Conservation (phyloP, 1,140 invertebrate species). For the Elymnias hypermnestra region DNA sequence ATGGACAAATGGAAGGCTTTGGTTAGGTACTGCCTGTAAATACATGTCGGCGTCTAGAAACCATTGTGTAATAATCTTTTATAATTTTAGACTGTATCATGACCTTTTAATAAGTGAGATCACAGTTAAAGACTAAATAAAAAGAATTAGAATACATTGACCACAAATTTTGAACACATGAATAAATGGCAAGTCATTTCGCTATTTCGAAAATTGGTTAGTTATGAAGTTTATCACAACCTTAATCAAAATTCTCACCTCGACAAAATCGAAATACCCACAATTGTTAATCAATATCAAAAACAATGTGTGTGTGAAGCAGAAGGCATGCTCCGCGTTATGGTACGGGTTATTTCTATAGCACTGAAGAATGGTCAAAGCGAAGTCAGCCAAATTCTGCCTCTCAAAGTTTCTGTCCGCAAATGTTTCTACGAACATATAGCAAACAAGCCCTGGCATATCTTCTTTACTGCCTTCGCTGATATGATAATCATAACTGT, state of each 20-base stretch:
- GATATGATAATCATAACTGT: conserved; percentile 76
- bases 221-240: not conserved
- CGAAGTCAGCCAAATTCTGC: conserved; percentile 51
- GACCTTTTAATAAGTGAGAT: no score
- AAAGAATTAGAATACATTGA: no score
- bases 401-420: conserved; percentile 51
- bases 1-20: no score
- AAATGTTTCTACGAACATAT: conserved; percentile 71
- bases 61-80: no score
- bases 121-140: no score
- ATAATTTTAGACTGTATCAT: no score
- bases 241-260: conserved; percentile 50
- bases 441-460: conserved; percentile 67
- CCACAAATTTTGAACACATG: no score
- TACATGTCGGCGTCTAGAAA: no score
- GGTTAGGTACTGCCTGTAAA: no score
- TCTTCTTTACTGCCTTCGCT: conserved; percentile 57
- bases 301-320: conserved; percentile 77
- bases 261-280: conserved; percentile 67
- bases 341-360: conserved; percentile 77
- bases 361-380: conserved; percentile 67
- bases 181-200: not conserved
- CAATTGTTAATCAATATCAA: conserved; percentile 71
- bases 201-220: no score
- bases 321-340: conserved; percentile 78